phyloP scores from a whole-genome alignment of 2,888 invertebrate genomes.

The Tuberolachnus salignus region DNA sequence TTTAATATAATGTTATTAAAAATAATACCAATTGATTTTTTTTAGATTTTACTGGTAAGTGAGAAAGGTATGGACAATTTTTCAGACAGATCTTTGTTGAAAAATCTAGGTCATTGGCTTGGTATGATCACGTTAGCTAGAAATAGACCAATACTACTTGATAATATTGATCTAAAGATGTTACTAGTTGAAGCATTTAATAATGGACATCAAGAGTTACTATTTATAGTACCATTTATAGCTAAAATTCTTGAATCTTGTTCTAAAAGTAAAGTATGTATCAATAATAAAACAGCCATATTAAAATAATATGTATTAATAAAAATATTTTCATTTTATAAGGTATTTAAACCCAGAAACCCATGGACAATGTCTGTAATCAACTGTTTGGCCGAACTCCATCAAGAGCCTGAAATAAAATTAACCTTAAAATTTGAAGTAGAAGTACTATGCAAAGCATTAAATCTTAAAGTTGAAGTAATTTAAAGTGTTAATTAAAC shows the following conservation, averaged over 20 bases:
- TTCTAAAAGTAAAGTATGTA: slow-evolving; percentile 82
- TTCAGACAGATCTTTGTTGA: slow-evolving; percentile 94
- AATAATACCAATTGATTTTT: slow-evolving; percentile 36
- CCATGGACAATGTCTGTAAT: slow-evolving; percentile 98
- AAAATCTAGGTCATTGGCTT: slow-evolving; percentile 98
- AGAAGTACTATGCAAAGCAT: slow-evolving; percentile 94
- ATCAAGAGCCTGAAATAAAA: slow-evolving; percentile 94
- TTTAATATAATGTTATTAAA: no score
- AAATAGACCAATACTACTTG: slow-evolving; percentile 82
- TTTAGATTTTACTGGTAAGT: slow-evolving; percentile 79
- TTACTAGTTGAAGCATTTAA: slow-evolving; percentile 95
- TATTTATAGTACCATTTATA: slow-evolving; percentile 98
- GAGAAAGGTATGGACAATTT: slow-evolving; percentile 99
- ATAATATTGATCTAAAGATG: slow-evolving; percentile 94
- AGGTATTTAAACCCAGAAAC: slow-evolving; percentile 94
- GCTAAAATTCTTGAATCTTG: slow-evolving; percentile 97
- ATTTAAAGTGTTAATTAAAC: slow-evolving; percentile 59
- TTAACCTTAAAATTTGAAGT: slow-evolving; percentile 99
- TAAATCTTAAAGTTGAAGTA: slow-evolving; percentile 80
- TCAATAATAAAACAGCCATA: no score
- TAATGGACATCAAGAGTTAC: slow-evolving; percentile 94
- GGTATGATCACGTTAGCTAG: slow-evolving; percentile 95
- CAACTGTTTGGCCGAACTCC: slow-evolving; percentile 94
- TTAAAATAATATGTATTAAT: slow-evolving; percentile 13
- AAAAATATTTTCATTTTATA: neutral